Base-by-base conservation (phyloP, 1,140 invertebrate genomes). In the Bombus vancouverensis region DNA sequence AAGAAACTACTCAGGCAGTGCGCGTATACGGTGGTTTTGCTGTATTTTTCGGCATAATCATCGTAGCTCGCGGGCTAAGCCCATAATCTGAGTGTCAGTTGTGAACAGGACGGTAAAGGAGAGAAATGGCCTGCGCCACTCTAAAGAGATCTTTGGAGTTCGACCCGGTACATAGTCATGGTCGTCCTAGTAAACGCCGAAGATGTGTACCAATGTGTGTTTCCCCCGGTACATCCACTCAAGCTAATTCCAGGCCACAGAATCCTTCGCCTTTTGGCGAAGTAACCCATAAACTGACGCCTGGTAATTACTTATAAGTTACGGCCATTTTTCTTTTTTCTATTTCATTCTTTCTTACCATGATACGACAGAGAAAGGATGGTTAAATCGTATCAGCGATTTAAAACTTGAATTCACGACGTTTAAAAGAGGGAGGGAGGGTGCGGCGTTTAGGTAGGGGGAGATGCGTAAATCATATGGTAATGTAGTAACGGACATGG, bases 81-180 rank as follows among this genome's bases (percentile, higher is more conserved):
- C 82, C 82, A 57, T 59, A 76, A 83, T 89, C 73, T 77, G 74
- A 75, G 87, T 91, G 88, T 91, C 89, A 87, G 84, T 92, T 75
- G 82, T 85, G 87, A 62, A 83, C 90, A 81, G 79, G 87, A 92
- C 88, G 53, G 86, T 87, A 85, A 82, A 83, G 78, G 68, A 57
- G 44, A 96, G 96, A 96, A 96, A 99, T 99, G 98, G 98, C 98
- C 96, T 99, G 98, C 96, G 98, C 98, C 95, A 99, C 98, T 92
- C 96, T 99, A 83, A 99, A 99, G 96, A 97, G 98, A 94, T 97
- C 97, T 93, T 96, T 98, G 92, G 98, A 99, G 95, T 99, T 98
- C 96, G 98, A 99, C 95, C 97, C 98, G 53, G 96, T 98, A 83
- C 96, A 97, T 91, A 97, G 96, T 94, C 96, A 97, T 90, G 97